phyloP scores from a whole-genome alignment of 2,888 invertebrate genomes.

The Endotricha flammealis region DNA sequence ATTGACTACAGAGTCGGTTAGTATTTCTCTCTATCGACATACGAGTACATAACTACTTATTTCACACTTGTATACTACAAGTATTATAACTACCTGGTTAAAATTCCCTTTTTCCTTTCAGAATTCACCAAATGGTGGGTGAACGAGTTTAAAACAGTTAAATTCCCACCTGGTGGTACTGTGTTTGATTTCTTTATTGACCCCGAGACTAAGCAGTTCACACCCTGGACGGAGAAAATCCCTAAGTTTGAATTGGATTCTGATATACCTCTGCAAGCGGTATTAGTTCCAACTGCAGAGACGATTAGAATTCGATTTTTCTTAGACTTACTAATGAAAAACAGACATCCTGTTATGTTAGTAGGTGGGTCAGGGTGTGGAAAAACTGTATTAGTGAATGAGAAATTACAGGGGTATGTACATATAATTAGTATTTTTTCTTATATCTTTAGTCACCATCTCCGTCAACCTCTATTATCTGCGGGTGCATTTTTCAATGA shows the following conservation, averaged over 20 bases:
- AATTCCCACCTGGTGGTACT: constrained; percentile 93
- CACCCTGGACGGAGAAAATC: constrained; percentile 92
- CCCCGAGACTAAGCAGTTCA: constrained; percentile 91
- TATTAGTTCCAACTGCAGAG: constrained; percentile 95
- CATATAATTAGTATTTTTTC: too few relatives aligned
- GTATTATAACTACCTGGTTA: neutral
- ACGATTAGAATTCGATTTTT: constrained; percentile 94
- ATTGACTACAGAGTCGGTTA: constrained; percentile 83
- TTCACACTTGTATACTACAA: neutral
- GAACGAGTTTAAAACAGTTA: constrained; percentile 96
- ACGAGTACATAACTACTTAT: neutral
- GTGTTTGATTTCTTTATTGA: constrained; percentile 98
- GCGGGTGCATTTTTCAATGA: too few relatives aligned
- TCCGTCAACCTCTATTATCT: too few relatives aligned
- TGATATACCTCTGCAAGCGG: constrained; percentile 93
- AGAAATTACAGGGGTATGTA: constrained; percentile 79
- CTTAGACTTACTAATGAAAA: constrained; percentile 91
- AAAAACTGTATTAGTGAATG: constrained; percentile 90
- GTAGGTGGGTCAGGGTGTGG: constrained; percentile 96
- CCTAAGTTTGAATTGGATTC: constrained; percentile 94
- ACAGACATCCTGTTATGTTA: constrained; percentile 94
- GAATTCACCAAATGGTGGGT: constrained; percentile 99
- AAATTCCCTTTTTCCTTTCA: constrained; percentile 41
- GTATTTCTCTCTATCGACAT: constrained; percentile 17
- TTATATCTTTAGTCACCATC: too few relatives aligned